A percentile compares a stretch with the other conserved stretches of the same genome.
These are phyloP conservation scores for Erebia epiphron DNA, from an alignment of 2,888 invertebrate species.

Conservation along the genomic window DNA sequence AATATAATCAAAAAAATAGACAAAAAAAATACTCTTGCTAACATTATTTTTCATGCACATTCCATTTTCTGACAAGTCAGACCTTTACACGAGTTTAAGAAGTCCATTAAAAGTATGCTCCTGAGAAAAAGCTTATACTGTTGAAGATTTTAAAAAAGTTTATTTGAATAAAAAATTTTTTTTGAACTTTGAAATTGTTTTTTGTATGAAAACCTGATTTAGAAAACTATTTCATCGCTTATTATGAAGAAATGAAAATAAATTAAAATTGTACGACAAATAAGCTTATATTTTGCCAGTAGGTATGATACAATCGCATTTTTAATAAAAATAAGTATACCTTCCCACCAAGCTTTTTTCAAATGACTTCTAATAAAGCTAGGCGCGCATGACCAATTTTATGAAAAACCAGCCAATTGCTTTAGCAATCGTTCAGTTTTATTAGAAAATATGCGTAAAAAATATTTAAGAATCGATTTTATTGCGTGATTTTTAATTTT, in stretches of 20 bases:
- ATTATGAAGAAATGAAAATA: background rate
- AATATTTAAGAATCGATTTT: background rate
- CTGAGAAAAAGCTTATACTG: too few species aligned
- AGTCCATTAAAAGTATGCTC: too few species aligned
- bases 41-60: constrained; percentile 24
- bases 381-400: constrained; percentile 11
- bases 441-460: background rate
- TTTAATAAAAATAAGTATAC: background rate
- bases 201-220: background rate
- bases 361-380: background rate
- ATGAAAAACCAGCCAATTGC: constrained; percentile 1
- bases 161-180: too few species aligned
- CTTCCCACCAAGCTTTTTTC: background rate
- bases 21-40: constrained; percentile 5
- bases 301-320: background rate
- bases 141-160: too few species aligned
- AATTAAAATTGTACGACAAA: background rate
- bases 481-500: background rate
- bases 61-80: constrained; percentile 31
- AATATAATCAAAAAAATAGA: constrained; percentile 18
- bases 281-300: background rate
- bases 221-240: background rate
- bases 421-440: background rate
- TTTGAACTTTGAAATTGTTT: background rate
- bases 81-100: too few species aligned